Conservation (phyloP, 2,113 vertebrate species). For the Callorhinus ursinus region DNA sequence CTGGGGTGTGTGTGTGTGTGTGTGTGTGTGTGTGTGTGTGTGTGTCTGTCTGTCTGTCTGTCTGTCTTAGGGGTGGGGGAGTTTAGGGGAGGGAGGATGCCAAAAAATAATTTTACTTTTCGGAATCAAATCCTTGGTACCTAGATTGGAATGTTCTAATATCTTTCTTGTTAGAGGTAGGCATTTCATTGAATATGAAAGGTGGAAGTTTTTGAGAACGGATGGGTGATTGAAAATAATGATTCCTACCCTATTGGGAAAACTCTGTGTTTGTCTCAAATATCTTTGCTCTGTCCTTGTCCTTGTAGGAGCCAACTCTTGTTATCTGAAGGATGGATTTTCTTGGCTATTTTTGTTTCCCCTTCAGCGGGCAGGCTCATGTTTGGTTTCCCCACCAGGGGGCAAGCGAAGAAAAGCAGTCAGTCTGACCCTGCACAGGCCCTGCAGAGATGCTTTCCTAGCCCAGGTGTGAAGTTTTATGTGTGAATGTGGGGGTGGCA, state of each 20-base stretch:
- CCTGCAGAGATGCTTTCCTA: accelerated
- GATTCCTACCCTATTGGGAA: not conserved
- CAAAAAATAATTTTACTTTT: not conserved
- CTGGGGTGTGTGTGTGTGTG: not conserved
- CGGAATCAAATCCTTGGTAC: not conserved
- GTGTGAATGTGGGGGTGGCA: not conserved
- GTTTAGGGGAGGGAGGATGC: not conserved
- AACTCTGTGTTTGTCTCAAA: not conserved
- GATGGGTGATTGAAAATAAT: not conserved
- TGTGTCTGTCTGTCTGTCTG: not conserved
- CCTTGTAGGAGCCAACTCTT: not conserved
- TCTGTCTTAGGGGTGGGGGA: not conserved
- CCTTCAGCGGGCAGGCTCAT: not conserved
- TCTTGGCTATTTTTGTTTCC: not conserved
- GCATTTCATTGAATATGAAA: not conserved
- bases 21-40: too few relatives aligned
- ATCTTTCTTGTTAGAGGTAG: not conserved
- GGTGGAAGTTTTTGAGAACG: not conserved
- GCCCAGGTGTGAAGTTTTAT: not conserved
- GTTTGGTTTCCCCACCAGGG: constrained; percentile 32
- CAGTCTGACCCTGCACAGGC: too few relatives aligned
- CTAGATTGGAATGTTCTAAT: not conserved
- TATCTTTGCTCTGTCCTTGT: not conserved
- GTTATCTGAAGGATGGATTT: not conserved
- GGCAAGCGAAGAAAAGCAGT: not conserved